Conservation (phyloP, 2,888 invertebrate species). For the Cosmia trapezina region DNA sequence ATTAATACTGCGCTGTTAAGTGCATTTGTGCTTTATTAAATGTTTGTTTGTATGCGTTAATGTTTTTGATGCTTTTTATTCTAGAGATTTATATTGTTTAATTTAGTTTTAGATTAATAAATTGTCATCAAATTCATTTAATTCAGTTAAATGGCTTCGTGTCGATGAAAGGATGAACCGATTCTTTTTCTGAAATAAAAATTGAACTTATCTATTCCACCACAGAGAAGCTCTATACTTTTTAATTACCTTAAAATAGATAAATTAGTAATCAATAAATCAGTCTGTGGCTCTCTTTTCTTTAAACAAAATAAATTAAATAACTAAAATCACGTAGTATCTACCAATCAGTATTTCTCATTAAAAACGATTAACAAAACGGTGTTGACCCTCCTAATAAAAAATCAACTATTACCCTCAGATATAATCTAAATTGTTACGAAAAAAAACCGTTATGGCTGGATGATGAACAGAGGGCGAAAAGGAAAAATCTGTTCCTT, state of each 20-base stretch:
- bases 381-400: slow-evolving; percentile 4
- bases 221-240: not conserved
- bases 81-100: not conserved
- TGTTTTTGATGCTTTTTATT: slow-evolving; percentile 1
- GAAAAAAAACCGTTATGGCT: slow-evolving; percentile 41
- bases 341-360: not conserved
- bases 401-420: slow-evolving; percentile 23
- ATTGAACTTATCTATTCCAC: not conserved
- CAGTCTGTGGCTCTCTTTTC: not conserved
- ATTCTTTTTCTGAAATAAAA: not conserved
- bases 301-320: not conserved
- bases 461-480: slow-evolving; percentile 37
- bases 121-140: not conserved
- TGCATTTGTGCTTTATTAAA: slow-evolving; percentile 21
- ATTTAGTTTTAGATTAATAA: not conserved
- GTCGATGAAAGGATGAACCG: not conserved
- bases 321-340: too few species aligned
- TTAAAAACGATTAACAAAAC: slow-evolving; percentile 19
- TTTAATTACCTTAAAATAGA: not conserved
- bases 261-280: not conserved
- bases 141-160: too few species aligned
- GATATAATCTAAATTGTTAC: slow-evolving; percentile 46
- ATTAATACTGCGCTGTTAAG: slow-evolving; percentile 49
- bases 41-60: slow-evolving; percentile 8
- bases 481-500: slow-evolving; percentile 49